Evolutionary conservation across 2,888 invertebrate genomes (phyloP).

Genomic region (Lasioglossum zephyrum): DNA sequence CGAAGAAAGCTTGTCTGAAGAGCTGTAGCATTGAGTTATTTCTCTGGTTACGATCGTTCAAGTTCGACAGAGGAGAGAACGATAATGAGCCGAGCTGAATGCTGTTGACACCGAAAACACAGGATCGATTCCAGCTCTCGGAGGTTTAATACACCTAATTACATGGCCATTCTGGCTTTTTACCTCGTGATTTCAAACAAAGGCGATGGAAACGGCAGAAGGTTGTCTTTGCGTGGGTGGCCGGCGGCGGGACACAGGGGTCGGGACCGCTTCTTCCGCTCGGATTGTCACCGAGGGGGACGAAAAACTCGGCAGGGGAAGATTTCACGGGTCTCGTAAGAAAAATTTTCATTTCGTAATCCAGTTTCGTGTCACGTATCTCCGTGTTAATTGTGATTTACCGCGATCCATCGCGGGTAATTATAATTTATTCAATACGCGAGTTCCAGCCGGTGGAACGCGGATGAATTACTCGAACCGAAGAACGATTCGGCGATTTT

Average conservation of each 20-base stretch:
- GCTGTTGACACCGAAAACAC: conserved; percentile 56
- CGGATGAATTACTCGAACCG: not conserved
- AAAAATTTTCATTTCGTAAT: conserved; percentile 58
- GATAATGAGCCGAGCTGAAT: conserved; percentile 33
- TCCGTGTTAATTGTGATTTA: conserved; percentile 31
- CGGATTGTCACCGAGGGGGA: conserved; percentile 78
- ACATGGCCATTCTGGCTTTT: conserved; percentile 73
- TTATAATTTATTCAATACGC: conserved; percentile 19
- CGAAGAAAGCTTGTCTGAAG: not conserved
- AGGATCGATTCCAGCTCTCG: conserved; percentile 29
- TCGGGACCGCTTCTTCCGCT: conserved; percentile 80
- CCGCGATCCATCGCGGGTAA: conserved; percentile 18
- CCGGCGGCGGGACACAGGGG: conserved; percentile 54
- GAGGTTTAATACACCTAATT: conserved; percentile 61
- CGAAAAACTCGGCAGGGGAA: conserved; percentile 55
- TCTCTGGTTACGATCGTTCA: not conserved
- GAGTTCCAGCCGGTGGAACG: not conserved
- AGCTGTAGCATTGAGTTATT: not conserved
- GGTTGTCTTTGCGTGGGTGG: conserved; percentile 57
- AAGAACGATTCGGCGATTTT: not conserved
- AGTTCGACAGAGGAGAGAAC: not conserved
- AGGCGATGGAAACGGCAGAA: conserved; percentile 58
- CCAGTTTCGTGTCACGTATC: conserved; percentile 44
- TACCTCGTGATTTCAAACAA: conserved; percentile 77
- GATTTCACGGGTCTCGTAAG: conserved; percentile 52